Base-by-base conservation (phyloP, 2,113 vertebrate species). In the Mungos mungo region DNA sequence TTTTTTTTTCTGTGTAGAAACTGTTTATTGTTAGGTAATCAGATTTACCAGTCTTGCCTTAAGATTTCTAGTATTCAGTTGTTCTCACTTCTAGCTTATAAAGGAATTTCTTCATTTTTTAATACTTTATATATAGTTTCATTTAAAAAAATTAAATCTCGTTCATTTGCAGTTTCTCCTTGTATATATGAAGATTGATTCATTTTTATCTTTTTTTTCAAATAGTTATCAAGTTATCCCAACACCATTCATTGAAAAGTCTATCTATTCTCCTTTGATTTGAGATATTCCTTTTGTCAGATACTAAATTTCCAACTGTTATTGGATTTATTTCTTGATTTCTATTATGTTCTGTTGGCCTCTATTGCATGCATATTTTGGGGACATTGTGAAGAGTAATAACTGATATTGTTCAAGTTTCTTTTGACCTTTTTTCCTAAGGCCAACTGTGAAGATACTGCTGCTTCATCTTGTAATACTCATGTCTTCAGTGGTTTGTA, bases 381-480 rank as follows among this genome's bases (percentile, higher is more conserved):
- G 29, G 35, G 14, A 79, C 54, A 57, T 95, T 97, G 92, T 79
- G 47, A 72, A 84, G 93, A 60, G 66, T 63, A 95, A 8, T 35
- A 93, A 80, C 81, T 76, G 90, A 92, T 81, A 89, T 88, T 90
- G 71, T 85, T 85, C 23, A 93, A 38, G 29, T 9, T 95, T 96
- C 38, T 79, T 72, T 19, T 69, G 69, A 85, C 54, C 45, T 35
- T 27, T 52, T 65, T 77, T 77, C 86, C 15, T 79, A 95, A 74
- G 93, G 29, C 57, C 77, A 2, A 12, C 38, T 94, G 14, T 91
- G 54, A 85, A 84, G 10, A 60, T 87, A 38, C 18, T 69, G 25
- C 35, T 87, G 19, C n/a, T 95, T 95, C 81, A 74, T 2, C n/a
- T 93, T 95, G 16, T 88, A 18, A 88, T 91, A 81, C 5, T 47